A percentile compares a stretch with the other conserved stretches of the same genome.
phyloP scores from a whole-genome alignment of 2,888 invertebrate genomes.

The Aspidiotus destructor region DNA sequence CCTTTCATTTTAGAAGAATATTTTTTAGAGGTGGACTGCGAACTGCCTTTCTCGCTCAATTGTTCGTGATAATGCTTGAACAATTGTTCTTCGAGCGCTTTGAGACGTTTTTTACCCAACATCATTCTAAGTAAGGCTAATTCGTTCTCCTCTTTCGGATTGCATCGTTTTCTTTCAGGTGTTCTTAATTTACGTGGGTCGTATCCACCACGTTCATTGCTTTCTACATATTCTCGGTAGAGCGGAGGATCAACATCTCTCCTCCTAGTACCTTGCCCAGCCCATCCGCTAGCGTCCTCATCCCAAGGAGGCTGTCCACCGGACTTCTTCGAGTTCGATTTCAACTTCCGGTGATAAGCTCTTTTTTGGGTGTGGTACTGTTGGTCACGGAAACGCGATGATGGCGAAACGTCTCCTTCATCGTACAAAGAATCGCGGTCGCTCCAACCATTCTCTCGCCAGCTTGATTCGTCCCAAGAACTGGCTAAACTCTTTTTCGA shows the following conservation, averaged over 20 bases:
- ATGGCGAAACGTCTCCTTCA: slow-evolving; percentile 40
- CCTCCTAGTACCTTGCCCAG: background rate
- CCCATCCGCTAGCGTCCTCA: slow-evolving; percentile 47
- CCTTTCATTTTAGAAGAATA: background rate
- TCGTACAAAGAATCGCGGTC: slow-evolving; percentile 40
- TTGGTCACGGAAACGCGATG: slow-evolving; percentile 65
- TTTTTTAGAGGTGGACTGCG: background rate
- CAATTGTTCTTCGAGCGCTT: slow-evolving; percentile 21
- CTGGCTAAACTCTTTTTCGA: slow-evolving; percentile 37
- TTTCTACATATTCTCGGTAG: slow-evolving; percentile 10
- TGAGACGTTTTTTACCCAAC: slow-evolving; percentile 28
- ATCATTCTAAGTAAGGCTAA: slow-evolving; percentile 23
- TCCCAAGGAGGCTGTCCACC: slow-evolving; percentile 60
- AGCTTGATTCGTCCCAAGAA: slow-evolving; percentile 38
- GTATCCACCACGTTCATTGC: slow-evolving; percentile 8
- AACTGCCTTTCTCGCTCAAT: background rate
- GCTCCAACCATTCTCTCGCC: slow-evolving; percentile 40
- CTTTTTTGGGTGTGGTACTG: slow-evolving; percentile 42
- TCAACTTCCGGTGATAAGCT: slow-evolving; percentile 40
- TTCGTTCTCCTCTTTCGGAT: slow-evolving; percentile 20
- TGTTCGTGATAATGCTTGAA: slow-evolving; percentile 27
- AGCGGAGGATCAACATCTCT: no score
- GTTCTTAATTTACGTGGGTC: slow-evolving; percentile 15
- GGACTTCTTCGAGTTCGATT: slow-evolving; percentile 45
- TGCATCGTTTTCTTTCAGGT: slow-evolving; percentile 24